Base-by-base conservation (phyloP, 2,113 vertebrate species). In the Bungarus multicinctus region DNA sequence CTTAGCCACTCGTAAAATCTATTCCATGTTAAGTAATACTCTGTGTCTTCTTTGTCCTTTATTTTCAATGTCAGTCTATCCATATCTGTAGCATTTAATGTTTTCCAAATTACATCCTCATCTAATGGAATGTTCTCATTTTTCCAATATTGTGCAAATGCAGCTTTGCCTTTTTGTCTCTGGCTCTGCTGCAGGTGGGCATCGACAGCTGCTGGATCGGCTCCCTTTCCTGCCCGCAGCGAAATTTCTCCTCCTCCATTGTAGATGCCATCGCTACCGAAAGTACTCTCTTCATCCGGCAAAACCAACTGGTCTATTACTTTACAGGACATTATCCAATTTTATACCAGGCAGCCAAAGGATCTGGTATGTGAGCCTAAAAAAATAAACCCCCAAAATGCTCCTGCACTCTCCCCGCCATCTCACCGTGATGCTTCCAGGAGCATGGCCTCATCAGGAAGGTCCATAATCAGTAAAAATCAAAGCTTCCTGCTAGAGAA, bases 271-370 rank as follows among this genome's bases (percentile, higher is more conserved):
- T 98, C 1, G 69, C 97, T 22, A 97, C 95, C 0, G 97, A 98
- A 93, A 97, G 95, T 91, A 94, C 94, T 0, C 94, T 98, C 85
- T 97, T 98, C 95, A 96, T 98, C 43, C 96, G 97, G 2, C 97
- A 98, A 94, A 98, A 98, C 93, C 97, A 97, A 88, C 96, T 97
- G 0, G 89, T 98, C 93, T 97, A 98, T 93, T 97, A 96, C 23
- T 97, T 97, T 12, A 96, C 95, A 2, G 97, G 97, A 54, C 93
- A 91, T 64, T 98, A 97, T 22, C 12, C 22, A 2, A 92, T 93
- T 0, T 95, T 97, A 22, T 85, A 88, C 0, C n/a, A 90, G n/a
- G 57, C 4, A 1, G 22, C 9, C 8, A 30, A 81, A 0, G 91
- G 91, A 1, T 92, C 93, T 4, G 27, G 93, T 94, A 74, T 2